Evolutionary conservation across 1,140 invertebrate genomes (phyloP).

Genomic region (Scaptomyza hsui): DNA sequence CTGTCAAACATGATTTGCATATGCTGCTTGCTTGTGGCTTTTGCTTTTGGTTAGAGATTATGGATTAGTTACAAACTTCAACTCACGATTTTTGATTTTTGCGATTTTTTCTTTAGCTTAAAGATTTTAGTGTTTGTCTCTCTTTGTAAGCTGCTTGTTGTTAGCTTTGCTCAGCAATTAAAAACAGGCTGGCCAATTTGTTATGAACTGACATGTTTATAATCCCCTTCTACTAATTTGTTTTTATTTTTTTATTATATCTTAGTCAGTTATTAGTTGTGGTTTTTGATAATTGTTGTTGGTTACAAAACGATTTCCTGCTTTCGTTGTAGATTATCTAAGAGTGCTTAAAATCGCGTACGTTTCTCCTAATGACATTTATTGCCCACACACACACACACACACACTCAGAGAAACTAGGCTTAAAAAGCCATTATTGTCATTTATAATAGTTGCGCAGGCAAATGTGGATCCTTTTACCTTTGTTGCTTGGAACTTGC

Average conservation of each 20-base stretch:
- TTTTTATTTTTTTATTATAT: slow-evolving; percentile 9
- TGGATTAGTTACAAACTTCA: slow-evolving; percentile 52
- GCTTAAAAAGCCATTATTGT: slow-evolving; percentile 83
- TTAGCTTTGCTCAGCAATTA: slow-evolving; percentile 48
- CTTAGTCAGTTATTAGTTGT: neutral
- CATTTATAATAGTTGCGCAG: slow-evolving; percentile 78
- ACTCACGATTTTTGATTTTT: slow-evolving; percentile 37
- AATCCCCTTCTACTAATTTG: neutral
- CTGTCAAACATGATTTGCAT: slow-evolving; percentile 81
- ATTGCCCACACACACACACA: slow-evolving; percentile 44
- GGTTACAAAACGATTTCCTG: slow-evolving; percentile 67
- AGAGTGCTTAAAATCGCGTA: neutral
- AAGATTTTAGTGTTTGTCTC: slow-evolving; percentile 2
- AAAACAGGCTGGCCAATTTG: slow-evolving; percentile 48
- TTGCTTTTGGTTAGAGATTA: slow-evolving; percentile 51
- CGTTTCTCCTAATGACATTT: slow-evolving; percentile 63
- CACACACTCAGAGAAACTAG: slow-evolving; percentile 56
- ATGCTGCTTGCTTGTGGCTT: slow-evolving; percentile 56
- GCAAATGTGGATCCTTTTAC: slow-evolving; percentile 59
- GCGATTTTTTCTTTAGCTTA: slow-evolving; percentile 20
- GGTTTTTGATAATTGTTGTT: slow-evolving; percentile 25
- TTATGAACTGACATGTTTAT: slow-evolving; percentile 11
- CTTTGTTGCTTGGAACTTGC: slow-evolving; percentile 20
- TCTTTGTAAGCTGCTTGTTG: slow-evolving; percentile 27
- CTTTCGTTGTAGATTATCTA: slow-evolving; percentile 25